These are phyloP conservation scores for Desmophyllum pertusum DNA, from an alignment of 92 coral and sea anemone genomes.

Conservation along the genomic window DNA sequence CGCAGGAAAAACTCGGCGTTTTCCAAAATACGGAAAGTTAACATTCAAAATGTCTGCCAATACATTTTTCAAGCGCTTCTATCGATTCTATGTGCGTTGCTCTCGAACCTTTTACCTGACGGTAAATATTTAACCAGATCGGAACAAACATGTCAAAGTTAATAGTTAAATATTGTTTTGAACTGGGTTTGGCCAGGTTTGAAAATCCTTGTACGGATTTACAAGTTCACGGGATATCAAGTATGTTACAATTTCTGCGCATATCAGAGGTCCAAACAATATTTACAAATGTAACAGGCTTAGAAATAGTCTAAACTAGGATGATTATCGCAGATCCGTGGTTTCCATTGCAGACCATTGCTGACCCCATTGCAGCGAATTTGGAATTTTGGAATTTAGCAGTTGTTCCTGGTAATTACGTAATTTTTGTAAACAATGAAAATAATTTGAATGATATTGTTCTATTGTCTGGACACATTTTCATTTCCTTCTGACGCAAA, in stretches of 20 bases:
- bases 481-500: conserved; percentile 19
- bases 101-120: neutral
- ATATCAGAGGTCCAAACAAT: neutral
- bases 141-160: conserved; percentile 3
- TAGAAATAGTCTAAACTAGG: neutral
- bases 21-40: neutral
- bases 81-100: neutral
- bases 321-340: neutral
- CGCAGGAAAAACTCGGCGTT: neutral
- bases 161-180: conserved; percentile 10
- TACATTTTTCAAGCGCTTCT: neutral
- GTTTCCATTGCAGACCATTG: no score
- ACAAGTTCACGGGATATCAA: neutral
- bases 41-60: neutral
- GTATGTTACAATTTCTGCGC: neutral
- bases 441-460: neutral
- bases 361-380: neutral
- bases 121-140: conserved; percentile 17
- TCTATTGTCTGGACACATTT: neutral
- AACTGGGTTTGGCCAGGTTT: neutral
- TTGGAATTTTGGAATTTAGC: neutral
- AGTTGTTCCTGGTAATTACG: conserved; percentile 9
- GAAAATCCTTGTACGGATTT: neutral
- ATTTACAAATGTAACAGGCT: no score
- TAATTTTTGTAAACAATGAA: conserved; percentile 7